Evolutionary conservation across 2,113 vertebrate species (phyloP).

Genomic region (Sinocyclocheilus anophthalmus): DNA sequence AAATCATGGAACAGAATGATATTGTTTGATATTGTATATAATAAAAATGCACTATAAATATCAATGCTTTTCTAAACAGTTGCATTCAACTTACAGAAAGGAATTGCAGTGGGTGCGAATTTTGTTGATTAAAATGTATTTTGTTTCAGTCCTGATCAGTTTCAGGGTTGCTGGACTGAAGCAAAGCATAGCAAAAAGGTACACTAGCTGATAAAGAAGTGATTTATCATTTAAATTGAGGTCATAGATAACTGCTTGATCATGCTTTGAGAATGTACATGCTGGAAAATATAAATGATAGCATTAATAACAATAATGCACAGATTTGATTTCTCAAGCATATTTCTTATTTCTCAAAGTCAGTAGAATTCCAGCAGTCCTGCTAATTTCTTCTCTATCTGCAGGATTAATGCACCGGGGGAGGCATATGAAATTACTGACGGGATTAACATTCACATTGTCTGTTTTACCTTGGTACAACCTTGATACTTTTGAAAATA

Average conservation of each 20-base stretch:
- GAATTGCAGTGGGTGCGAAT: neutral
- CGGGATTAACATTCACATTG: neutral
- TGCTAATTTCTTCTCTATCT: neutral
- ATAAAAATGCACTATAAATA: neutral
- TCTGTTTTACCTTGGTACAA: constrained; percentile 2
- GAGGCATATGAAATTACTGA: neutral
- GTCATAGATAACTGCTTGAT: constrained; percentile 39
- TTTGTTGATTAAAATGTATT: neutral
- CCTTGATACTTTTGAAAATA: neutral
- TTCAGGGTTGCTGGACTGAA: constrained; percentile 4
- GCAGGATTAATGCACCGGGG: neutral
- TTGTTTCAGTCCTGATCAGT: neutral
- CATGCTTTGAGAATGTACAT: constrained; percentile 12
- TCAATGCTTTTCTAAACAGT: neutral
- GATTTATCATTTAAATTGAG: constrained; percentile 46
- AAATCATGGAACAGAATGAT: neutral
- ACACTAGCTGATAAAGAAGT: constrained; percentile 3
- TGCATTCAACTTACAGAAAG: neutral
- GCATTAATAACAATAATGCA: constrained; percentile 27
- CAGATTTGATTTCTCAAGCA: neutral
- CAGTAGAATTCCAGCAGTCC: neutral
- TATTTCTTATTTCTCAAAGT: constrained; percentile 9
- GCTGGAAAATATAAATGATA: constrained; percentile 24
- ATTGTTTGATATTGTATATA: neutral
- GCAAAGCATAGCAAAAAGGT: neutral